Evolutionary conservation across 2,797 vertebrate genomes (phyloP).

Genomic region (Siniperca undulata): DNA sequence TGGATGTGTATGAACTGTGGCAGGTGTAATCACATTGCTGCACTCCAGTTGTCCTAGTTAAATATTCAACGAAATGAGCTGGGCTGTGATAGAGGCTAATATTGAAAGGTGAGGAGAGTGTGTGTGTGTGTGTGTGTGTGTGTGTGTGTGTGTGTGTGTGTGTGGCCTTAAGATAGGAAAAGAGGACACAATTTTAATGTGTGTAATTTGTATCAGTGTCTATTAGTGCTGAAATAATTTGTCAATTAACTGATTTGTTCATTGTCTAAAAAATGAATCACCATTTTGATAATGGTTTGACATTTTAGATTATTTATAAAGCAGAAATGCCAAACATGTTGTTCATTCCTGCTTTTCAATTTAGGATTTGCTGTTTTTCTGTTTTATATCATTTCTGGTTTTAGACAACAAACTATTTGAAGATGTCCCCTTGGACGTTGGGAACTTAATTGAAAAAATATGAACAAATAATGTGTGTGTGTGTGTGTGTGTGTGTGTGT

Average conservation of each 20-base stretch:
- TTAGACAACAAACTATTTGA: not conserved
- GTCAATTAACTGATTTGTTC: not conserved
- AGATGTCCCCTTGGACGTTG: not conserved
- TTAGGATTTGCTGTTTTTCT: not conserved
- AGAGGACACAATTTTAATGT: too few species aligned
- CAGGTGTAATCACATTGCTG: conserved; percentile 35
- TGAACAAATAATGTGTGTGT: not conserved
- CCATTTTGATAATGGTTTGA: not conserved
- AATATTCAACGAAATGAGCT: conserved; percentile 21
- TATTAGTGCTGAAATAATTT: not conserved
- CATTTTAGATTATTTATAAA: not conserved
- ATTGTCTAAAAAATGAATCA: not conserved
- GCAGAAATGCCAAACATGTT: not conserved
- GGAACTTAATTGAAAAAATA: not conserved
- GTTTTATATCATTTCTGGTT: not conserved
- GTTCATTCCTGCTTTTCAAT: not conserved
- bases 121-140: not conserved
- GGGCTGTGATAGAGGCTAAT: conserved; percentile 20
- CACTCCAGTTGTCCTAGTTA: not conserved
- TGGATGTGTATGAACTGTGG: conserved; percentile 26
- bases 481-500: not conserved
- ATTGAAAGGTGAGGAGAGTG: not conserved
- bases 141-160: not conserved
- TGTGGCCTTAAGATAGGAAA: too few species aligned
- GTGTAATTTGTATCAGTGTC: conserved; percentile 10